Evolutionary conservation across 2,888 invertebrate species (phyloP).

Genomic region (Drosophila neutralis): DNA sequence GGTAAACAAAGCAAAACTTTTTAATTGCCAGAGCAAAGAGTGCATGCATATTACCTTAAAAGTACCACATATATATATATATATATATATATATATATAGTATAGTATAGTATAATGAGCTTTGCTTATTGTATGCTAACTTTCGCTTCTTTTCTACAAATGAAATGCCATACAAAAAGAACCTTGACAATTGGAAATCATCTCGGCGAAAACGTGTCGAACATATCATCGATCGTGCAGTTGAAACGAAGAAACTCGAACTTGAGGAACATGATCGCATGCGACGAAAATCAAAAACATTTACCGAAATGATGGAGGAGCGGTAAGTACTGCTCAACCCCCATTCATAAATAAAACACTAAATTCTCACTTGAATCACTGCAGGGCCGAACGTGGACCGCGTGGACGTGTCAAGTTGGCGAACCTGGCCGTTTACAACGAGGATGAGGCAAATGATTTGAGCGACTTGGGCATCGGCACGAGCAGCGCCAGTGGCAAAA

Average conservation of each 20-base stretch:
- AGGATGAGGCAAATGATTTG: conserved; percentile 93
- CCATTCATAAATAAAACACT: not conserved
- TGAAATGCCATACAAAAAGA: conserved; percentile 86
- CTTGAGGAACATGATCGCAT: conserved; percentile 90
- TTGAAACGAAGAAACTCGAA: conserved; percentile 94
- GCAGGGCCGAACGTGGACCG: conserved; percentile 84
- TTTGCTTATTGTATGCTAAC: conserved; percentile 60
- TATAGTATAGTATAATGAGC: conserved; percentile 36
- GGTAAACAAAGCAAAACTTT: conserved; percentile 61
- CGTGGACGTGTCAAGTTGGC: conserved; percentile 87
- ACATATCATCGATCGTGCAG: conserved; percentile 94
- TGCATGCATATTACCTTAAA: conserved; percentile 14
- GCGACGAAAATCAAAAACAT: conserved; percentile 94
- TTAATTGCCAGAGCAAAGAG: conserved; percentile 58
- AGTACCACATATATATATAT: conserved; percentile 3
- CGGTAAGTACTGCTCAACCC: conserved; percentile 86
- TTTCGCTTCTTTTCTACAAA: conserved; percentile 60
- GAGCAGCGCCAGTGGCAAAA: conserved; percentile 87
- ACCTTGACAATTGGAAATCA: conserved; percentile 97
- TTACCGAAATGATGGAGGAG: conserved; percentile 97
- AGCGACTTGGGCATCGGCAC: conserved; percentile 93
- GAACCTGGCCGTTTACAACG: conserved; percentile 90
- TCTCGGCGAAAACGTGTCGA: conserved; percentile 96
- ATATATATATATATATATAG: not conserved
- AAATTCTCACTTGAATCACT: not conserved